Conservation (phyloP, 2,888 invertebrate species). For the Chymomyza fuscimana region DNA sequence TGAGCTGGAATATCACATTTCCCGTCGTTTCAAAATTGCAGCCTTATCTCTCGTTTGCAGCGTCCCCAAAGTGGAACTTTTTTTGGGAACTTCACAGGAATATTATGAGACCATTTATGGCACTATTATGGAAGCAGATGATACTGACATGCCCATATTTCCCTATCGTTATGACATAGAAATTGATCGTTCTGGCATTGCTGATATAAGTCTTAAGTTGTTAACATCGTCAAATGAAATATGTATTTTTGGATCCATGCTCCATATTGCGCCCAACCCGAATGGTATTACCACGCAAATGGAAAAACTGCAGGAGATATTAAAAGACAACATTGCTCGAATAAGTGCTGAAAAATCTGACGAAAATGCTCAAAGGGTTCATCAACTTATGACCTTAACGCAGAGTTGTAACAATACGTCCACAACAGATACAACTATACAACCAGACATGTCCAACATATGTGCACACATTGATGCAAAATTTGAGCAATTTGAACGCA, state of each 20-base stretch:
- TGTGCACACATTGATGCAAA: slow-evolving; percentile 27
- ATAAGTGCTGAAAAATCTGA: slow-evolving; percentile 20
- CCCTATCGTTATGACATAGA: slow-evolving; percentile 76
- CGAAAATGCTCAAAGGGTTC: slow-evolving; percentile 66
- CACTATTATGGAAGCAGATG: slow-evolving; percentile 56
- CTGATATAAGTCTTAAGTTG: slow-evolving; percentile 68
- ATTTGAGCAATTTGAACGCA: slow-evolving; percentile 61
- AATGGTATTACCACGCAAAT: slow-evolving; percentile 72
- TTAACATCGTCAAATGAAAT: slow-evolving; percentile 66
- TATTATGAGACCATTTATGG: slow-evolving; percentile 76
- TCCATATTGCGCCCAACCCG: slow-evolving; percentile 73
- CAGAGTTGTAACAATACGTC: slow-evolving; percentile 25
- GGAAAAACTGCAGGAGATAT: slow-evolving; percentile 71
- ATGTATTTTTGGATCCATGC: slow-evolving; percentile 75
- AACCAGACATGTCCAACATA: slow-evolving; percentile 6
- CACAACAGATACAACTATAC: slow-evolving; percentile 6
- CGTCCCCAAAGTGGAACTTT: slow-evolving; percentile 74
- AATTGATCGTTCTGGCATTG: slow-evolving; percentile 73
- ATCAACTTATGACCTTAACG: slow-evolving; percentile 65
- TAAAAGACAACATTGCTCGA: slow-evolving; percentile 49
- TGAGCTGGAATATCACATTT: slow-evolving; percentile 66
- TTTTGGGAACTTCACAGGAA: slow-evolving; percentile 70
- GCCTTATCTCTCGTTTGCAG: slow-evolving; percentile 73
- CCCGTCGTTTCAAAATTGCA: slow-evolving; percentile 67
- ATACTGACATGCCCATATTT: slow-evolving; percentile 46